Conservation (phyloP, 2,113 vertebrate genomes). For the Cnemophilus loriae region DNA sequence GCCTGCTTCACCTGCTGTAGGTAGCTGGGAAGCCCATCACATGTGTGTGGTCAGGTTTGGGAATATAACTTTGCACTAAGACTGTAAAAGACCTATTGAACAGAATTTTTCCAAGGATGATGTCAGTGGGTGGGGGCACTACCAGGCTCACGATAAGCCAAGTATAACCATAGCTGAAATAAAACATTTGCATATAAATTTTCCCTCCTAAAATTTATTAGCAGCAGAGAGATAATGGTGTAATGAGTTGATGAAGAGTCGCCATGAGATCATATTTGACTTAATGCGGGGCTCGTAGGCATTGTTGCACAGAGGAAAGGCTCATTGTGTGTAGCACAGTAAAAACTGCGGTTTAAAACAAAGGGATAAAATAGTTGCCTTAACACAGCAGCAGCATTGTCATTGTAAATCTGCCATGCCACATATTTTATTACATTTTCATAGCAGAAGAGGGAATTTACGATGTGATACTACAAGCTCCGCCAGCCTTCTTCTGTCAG, state of each 20-base stretch:
- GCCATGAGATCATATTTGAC: slow-evolving; percentile 11
- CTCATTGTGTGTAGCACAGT: neutral
- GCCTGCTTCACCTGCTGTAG: neutral
- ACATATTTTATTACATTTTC: slow-evolving; percentile 60
- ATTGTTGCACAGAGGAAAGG: neutral
- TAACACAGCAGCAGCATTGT: slow-evolving; percentile 24
- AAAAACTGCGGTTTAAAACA: slow-evolving; percentile 33
- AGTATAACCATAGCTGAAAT: neutral
- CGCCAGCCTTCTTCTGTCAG: slow-evolving; percentile 50
- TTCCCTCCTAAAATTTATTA: slow-evolving; percentile 5
- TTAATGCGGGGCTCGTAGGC: neutral
- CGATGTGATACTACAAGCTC: slow-evolving; percentile 48
- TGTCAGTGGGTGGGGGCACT: slow-evolving; percentile 41
- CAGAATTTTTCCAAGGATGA: slow-evolving; percentile 12
- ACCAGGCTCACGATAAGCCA: neutral
- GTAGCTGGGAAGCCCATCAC: neutral
- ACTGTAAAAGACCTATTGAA: neutral
- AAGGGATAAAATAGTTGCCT: slow-evolving; percentile 39
- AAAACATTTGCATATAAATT: slow-evolving; percentile 37
- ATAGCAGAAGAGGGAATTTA: slow-evolving; percentile 66
- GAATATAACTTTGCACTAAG: neutral
- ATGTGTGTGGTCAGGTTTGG: neutral
- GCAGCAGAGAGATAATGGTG: neutral
- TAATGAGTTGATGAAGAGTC: neutral
- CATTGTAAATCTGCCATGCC: slow-evolving; percentile 57